These are phyloP conservation scores for Cettia cetti DNA, from an alignment of 2,113 vertebrate species.

Conservation along the genomic window DNA sequence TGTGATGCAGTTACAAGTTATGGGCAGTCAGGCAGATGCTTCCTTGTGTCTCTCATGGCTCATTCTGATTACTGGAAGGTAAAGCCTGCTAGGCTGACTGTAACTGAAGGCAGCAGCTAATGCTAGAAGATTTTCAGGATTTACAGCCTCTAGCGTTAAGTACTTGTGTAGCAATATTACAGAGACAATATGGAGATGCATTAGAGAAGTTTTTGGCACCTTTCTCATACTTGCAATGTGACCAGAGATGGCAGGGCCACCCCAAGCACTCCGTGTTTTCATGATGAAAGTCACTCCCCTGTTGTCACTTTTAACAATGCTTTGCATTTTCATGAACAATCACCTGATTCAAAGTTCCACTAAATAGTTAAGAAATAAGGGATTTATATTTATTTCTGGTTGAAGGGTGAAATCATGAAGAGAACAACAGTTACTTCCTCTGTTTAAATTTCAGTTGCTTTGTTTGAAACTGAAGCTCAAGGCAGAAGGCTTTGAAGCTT, in stretches of 20 bases:
- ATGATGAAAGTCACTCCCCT: not conserved
- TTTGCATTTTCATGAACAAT: not conserved
- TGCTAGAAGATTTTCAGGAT: not conserved
- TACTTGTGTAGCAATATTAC: not conserved
- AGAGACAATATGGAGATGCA: not conserved
- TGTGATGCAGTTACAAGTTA: accelerated
- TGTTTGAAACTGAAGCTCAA: slow-evolving; percentile 52
- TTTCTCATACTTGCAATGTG: not conserved
- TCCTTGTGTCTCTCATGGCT: not conserved
- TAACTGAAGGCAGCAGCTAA: not conserved
- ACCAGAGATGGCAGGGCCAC: not conserved
- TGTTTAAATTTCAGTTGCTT: slow-evolving; percentile 62
- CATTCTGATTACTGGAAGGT: not conserved
- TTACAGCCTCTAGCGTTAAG: not conserved
- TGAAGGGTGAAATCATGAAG: slow-evolving; percentile 44
- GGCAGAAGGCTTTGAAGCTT: slow-evolving; percentile 43
- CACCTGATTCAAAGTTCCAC: not conserved
- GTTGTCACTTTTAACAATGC: not conserved
- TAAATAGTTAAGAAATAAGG: slow-evolving; percentile 1
- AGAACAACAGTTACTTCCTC: slow-evolving; percentile 54
- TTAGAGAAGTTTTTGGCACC: not conserved
- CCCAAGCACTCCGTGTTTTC: not conserved
- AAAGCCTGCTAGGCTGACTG: not conserved
- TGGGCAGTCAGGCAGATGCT: accelerated
- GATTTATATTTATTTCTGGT: slow-evolving; percentile 51